Conservation (phyloP, 2,113 vertebrate species). For the Bungarus multicinctus region DNA sequence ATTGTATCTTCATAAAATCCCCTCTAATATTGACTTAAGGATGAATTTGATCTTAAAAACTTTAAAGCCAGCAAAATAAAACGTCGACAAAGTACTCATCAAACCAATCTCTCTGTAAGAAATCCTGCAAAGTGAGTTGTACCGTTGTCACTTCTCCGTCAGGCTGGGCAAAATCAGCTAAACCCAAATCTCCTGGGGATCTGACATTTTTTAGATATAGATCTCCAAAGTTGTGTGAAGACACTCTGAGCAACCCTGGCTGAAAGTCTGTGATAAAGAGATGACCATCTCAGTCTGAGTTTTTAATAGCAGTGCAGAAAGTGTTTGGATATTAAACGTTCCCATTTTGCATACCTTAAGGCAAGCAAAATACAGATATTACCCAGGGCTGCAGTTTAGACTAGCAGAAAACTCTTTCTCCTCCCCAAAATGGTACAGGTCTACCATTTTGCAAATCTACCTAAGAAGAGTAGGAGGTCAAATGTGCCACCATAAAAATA, state of each 20-base stretch:
- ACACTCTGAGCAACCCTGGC: not conserved
- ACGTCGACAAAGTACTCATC: not conserved
- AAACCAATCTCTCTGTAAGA: not conserved
- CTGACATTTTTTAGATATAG: not conserved
- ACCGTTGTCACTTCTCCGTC: not conserved
- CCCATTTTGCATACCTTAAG: not conserved
- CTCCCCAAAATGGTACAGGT: not conserved
- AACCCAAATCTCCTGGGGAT: not conserved
- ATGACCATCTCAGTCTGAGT: not conserved
- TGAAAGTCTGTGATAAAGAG: not conserved
- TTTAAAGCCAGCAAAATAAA: not conserved
- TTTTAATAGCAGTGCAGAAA: not conserved
- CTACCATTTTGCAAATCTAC: not conserved
- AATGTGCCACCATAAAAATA: slow-evolving; percentile 45
- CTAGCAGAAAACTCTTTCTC: not conserved
- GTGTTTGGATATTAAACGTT: not conserved
- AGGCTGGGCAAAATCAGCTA: not conserved
- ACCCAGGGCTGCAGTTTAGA: not conserved
- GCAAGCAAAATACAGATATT: not conserved
- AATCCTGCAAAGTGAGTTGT: not conserved
- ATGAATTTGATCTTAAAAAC: not conserved
- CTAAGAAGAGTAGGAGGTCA: slow-evolving; percentile 6
- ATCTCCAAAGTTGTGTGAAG: not conserved
- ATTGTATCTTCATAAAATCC: not conserved
- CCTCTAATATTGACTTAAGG: not conserved